These are phyloP conservation scores for Ostrea denselamellosa DNA, from an alignment of 1,140 invertebrate species.

Conservation along the genomic window DNA sequence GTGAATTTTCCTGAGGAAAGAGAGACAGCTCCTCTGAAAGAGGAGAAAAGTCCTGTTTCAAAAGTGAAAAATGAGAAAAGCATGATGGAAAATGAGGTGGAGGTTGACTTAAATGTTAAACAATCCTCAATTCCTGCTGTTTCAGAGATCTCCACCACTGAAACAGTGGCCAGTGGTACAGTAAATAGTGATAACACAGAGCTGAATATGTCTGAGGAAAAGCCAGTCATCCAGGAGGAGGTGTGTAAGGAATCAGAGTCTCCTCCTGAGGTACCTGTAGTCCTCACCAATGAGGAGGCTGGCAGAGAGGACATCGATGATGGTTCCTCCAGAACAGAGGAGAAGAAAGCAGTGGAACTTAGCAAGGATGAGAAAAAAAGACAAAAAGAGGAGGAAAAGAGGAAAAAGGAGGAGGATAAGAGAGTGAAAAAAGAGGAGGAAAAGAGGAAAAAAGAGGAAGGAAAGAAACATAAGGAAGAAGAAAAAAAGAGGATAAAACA, in stretches of 20 bases:
- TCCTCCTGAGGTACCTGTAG: neutral
- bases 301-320: neutral
- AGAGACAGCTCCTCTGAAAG: neutral
- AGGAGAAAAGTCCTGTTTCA: neutral
- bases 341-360: conserved; percentile 40
- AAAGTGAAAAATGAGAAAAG: conserved; percentile 12
- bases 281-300: conserved; percentile 41
- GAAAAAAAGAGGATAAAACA: conserved; percentile 18
- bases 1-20: neutral
- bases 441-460: conserved; percentile 39
- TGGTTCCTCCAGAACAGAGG: neutral
- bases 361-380: too few relatives aligned
- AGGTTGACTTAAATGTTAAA: neutral
- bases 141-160: neutral
- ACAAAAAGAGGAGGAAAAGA: too few relatives aligned
- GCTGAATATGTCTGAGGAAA: neutral
- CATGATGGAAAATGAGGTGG: neutral
- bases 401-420: too few relatives aligned
- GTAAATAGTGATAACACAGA: neutral
- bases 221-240: conserved; percentile 1
- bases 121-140: neutral
- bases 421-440: conserved; percentile 37
- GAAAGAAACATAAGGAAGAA: conserved; percentile 43
- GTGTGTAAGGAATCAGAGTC: neutral
- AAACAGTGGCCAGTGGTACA: neutral